Percentiles rank a stretch among this genome's conserved stretches.
These are phyloP conservation scores for Cotesia typhae DNA, from an alignment of 1,140 invertebrate genomes.

Conservation along the genomic window DNA sequence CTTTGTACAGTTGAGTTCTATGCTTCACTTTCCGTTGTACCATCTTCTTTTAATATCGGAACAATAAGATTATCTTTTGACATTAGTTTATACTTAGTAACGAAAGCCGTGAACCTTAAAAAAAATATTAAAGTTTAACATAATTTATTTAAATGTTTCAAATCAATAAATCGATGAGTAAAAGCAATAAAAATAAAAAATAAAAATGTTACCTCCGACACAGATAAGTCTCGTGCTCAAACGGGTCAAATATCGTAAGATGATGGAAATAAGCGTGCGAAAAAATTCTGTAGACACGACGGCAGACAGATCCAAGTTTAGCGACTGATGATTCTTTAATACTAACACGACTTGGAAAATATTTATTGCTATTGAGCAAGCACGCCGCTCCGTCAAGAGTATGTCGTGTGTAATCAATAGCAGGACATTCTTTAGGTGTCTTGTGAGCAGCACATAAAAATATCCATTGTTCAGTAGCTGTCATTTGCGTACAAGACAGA, in stretches of 20 bases:
- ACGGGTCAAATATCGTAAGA: conserved; percentile 95
- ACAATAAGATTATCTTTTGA: conserved; percentile 98
- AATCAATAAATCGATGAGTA: conserved; percentile 22
- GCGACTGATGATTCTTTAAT: conserved; percentile 99
- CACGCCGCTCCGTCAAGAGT: conserved; percentile 99
- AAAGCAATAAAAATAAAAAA: neutral
- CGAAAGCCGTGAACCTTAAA: conserved; percentile 90
- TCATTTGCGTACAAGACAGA: conserved; percentile 98
- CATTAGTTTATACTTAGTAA: conserved; percentile 98
- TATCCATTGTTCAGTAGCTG: conserved; percentile 99
- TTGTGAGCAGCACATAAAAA: conserved; percentile 99
- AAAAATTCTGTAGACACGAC: conserved; percentile 98
- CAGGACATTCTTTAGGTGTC: conserved; percentile 99
- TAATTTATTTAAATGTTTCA: neutral
- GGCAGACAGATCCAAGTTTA: conserved; percentile 97
- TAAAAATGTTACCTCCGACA: conserved; percentile 78
- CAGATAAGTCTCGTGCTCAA: conserved; percentile 95
- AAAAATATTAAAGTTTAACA: conserved; percentile 19
- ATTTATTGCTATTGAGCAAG: conserved; percentile 98
- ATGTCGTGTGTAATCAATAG: conserved; percentile 99
- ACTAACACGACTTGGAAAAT: conserved; percentile 98
- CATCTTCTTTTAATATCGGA: conserved; percentile 86
- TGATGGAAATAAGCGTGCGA: conserved; percentile 99
- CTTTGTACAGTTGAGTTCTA: conserved; percentile 3
- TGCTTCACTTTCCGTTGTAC: conserved; percentile 40